Base-by-base conservation (phyloP, 2,797 vertebrate genomes). In the Prunella strophiata region DNA sequence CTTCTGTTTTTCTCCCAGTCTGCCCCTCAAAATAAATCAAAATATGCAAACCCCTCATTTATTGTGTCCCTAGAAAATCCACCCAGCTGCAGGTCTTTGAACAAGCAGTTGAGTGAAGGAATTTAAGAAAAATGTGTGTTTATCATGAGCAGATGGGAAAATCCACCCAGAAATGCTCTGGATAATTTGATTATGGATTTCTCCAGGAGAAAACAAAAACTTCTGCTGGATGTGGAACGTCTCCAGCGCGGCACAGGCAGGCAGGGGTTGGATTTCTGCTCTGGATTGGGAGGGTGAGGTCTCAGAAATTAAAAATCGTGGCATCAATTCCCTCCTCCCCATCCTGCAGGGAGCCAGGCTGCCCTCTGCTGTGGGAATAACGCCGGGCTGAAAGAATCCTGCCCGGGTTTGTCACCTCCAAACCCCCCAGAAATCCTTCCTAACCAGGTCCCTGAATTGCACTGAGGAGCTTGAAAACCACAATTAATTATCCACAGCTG, bases 291-390 rank as follows among this genome's bases (percentile, higher is more conserved):
- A 9, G 29, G 30, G 65, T 11, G 57, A 73, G 18, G 16, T 8
- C 25, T 10, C 42, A 13, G 19, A n/a, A 62, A 30, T 3, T 5
- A 0, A 4, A 45, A 45, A 30, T 23, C 0, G 7, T 0, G 16
- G 18, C 57, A 9, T 4, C 6, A 2, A 4, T 12, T 52, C 21
- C 51, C 18, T 13, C 1, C 11, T 13, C 6, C 16, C 6, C 63
- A 1, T 4, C n/a, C 23, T 30, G 30, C 77, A 3, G 74, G 38
- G 74, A 72, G 61, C 36, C 81, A 72, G 54, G 61, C 88, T 79
- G 88, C 88, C 74, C 88, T 67, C 81, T 85, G 81, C 81, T 50
- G 81, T 30, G 54, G 80, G 67, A 54, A 51, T 0, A 8, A 11
- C 18, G 17, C 25, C 2, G 40, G 22, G n/a, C 34, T 66, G 26